Evolutionary conservation across 1,140 invertebrate species (phyloP).

Genomic region (Ceratosolen fusciceps): DNA sequence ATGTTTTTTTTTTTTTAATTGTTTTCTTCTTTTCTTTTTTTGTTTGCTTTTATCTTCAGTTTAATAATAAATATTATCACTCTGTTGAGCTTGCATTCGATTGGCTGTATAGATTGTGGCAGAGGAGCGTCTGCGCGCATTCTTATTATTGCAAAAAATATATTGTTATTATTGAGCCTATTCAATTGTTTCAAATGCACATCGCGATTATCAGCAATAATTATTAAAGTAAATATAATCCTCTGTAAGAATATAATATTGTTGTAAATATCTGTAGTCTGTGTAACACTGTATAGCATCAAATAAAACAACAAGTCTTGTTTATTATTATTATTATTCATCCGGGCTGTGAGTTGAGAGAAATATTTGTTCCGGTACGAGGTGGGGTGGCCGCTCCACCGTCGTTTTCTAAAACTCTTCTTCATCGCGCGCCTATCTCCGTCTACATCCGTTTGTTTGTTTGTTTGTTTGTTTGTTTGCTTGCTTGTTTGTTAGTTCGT

Average conservation of each 20-base stretch:
- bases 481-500: too few relatives aligned
- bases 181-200: constrained; percentile 66
- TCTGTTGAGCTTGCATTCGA: constrained; percentile 68
- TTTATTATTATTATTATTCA: constrained; percentile 49
- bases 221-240: constrained; percentile 72
- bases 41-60: too few relatives aligned
- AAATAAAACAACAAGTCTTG: constrained; percentile 72
- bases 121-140: constrained; percentile 57
- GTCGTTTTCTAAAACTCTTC: constrained; percentile 58
- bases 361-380: constrained; percentile 67
- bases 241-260: constrained; percentile 74
- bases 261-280: constrained; percentile 74
- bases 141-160: constrained; percentile 66
- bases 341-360: constrained; percentile 45
- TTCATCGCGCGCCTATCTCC: constrained; percentile 45
- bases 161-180: constrained; percentile 58
- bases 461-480: too few relatives aligned
- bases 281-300: constrained; percentile 73
- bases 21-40: too few relatives aligned
- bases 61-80: constrained; percentile 71
- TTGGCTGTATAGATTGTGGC: constrained; percentile 69
- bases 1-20: too few relatives aligned
- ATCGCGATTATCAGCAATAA: constrained; percentile 67
- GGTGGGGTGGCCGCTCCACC: constrained; percentile 73
- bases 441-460: constrained; percentile 34